Percentiles rank a stretch among this genome's conserved stretches.
These are phyloP conservation scores for Limanda limanda DNA, from an alignment of 2,113 vertebrate genomes.

Conservation along the genomic window DNA sequence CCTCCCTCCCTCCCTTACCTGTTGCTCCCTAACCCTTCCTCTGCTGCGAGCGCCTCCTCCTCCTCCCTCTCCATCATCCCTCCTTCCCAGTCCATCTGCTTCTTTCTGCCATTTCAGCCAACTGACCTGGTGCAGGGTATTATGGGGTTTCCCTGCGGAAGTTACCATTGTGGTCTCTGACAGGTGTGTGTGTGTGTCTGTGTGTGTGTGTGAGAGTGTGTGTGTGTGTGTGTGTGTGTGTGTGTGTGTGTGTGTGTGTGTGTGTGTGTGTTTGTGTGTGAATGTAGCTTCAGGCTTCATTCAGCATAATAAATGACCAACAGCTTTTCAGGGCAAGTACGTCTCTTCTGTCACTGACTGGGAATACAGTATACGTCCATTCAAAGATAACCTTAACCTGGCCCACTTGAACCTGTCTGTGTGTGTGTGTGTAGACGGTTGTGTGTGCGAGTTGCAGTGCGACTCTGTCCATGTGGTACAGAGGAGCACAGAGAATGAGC, in stretches of 20 bases:
- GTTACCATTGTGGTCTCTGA: slow-evolving; percentile 61
- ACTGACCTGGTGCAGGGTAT: slow-evolving; percentile 58
- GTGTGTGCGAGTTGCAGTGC: slow-evolving; percentile 24
- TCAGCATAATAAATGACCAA: slow-evolving; percentile 51
- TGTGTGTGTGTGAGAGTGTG: slow-evolving; percentile 47
- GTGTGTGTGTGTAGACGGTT: slow-evolving; percentile 21
- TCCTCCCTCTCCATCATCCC: slow-evolving; percentile 25
- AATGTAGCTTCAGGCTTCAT: slow-evolving; percentile 30
- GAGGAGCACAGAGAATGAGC: slow-evolving; percentile 65
- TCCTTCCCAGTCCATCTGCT: slow-evolving; percentile 63
- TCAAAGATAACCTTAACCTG: slow-evolving; percentile 47
- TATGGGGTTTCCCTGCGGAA: slow-evolving; percentile 53
- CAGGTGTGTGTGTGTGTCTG: slow-evolving; percentile 58
- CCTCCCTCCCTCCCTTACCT: slow-evolving; percentile 48
- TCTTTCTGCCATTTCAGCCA: slow-evolving; percentile 52
- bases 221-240: slow-evolving; percentile 41
- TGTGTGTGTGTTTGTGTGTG: slow-evolving; percentile 33
- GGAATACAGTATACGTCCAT: slow-evolving; percentile 26
- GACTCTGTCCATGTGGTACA: slow-evolving; percentile 51
- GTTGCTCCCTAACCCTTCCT: slow-evolving; percentile 59
- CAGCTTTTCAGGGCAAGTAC: slow-evolving; percentile 28
- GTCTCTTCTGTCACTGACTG: slow-evolving; percentile 28
- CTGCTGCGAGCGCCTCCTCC: slow-evolving; percentile 6
- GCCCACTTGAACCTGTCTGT: slow-evolving; percentile 13
- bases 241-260: slow-evolving; percentile 36